These are phyloP conservation scores for Salminus brasiliensis DNA, from an alignment of 2,113 vertebrate species.

Conservation along the genomic window DNA sequence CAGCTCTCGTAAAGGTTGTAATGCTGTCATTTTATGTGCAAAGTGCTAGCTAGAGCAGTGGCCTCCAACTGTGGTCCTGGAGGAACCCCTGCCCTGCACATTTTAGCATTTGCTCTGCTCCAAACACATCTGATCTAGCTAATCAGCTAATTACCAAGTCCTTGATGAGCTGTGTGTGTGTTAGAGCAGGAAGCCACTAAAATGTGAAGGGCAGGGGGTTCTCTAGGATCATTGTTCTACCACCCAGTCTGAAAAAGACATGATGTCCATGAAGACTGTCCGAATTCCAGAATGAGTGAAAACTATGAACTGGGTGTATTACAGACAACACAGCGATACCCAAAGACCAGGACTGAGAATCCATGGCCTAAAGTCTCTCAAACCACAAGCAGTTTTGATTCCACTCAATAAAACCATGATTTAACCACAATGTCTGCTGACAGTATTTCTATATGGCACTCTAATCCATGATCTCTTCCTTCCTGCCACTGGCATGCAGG, in stretches of 20 bases:
- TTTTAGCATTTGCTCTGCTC: too few relatives aligned
- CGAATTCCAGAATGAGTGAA: too few relatives aligned
- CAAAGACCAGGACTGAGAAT: too few relatives aligned
- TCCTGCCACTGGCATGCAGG: conserved; percentile 17
- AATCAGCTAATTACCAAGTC: neutral
- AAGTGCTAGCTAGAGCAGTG: neutral
- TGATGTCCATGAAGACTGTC: too few relatives aligned
- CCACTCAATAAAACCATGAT: neutral
- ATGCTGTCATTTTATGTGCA: too few relatives aligned
- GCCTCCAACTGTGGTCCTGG: neutral
- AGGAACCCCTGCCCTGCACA: neutral
- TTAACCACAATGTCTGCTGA: neutral
- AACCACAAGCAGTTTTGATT: neutral
- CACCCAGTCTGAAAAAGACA: too few relatives aligned
- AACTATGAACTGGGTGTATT: too few relatives aligned
- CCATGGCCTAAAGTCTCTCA: neutral
- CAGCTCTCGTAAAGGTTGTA: too few relatives aligned
- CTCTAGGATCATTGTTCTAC: too few relatives aligned
- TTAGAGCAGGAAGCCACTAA: neutral
- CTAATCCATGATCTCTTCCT: conserved; percentile 32
- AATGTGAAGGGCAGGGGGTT: neutral
- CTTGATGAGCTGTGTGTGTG: neutral
- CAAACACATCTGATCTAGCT: too few relatives aligned
- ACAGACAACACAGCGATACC: too few relatives aligned
- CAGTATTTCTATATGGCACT: neutral